Percentiles rank a stretch among this genome's conserved stretches.
phyloP scores from a whole-genome alignment of 1,140 invertebrate genomes.

The Drosophila nebulosa region DNA sequence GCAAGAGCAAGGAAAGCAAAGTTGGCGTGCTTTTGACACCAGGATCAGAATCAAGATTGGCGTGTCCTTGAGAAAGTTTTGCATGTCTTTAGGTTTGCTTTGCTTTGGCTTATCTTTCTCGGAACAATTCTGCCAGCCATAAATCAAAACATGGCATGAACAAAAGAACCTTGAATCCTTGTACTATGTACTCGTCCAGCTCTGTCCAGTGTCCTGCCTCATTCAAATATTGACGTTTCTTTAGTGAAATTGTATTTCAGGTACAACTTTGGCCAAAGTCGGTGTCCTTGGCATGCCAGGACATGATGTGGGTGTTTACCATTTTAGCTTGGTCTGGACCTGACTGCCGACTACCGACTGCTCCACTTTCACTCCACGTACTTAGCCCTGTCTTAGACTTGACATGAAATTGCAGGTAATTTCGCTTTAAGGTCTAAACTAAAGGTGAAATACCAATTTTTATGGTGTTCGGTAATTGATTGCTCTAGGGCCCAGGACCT shows the following conservation, averaged over 20 bases:
- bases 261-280: neutral
- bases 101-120: slow-evolving; percentile 14
- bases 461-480: slow-evolving; percentile 55
- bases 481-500: slow-evolving; percentile 32
- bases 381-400: neutral
- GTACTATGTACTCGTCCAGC: neutral
- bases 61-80: slow-evolving; percentile 31
- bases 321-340: too few species aligned
- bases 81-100: slow-evolving; percentile 38
- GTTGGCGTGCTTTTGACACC: slow-evolving; percentile 46
- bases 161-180: neutral
- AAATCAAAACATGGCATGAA: slow-evolving; percentile 39
- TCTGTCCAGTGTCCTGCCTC: slow-evolving; percentile 9
- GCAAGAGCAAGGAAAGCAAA: neutral
- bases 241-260: slow-evolving; percentile 2
- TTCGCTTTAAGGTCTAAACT: slow-evolving; percentile 1
- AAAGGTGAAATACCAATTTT: neutral
- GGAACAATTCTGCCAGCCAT: neutral
- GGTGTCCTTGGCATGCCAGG: slow-evolving; percentile 52
- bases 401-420: slow-evolving; percentile 47
- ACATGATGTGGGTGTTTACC: slow-evolving; percentile 12
- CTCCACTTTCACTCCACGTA: neutral
- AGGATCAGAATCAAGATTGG: slow-evolving; percentile 23
- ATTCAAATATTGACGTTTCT: slow-evolving; percentile 50
- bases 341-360: neutral